phyloP scores from a whole-genome alignment of 2,888 invertebrate species.

The Caenorhabditis sinica region DNA sequence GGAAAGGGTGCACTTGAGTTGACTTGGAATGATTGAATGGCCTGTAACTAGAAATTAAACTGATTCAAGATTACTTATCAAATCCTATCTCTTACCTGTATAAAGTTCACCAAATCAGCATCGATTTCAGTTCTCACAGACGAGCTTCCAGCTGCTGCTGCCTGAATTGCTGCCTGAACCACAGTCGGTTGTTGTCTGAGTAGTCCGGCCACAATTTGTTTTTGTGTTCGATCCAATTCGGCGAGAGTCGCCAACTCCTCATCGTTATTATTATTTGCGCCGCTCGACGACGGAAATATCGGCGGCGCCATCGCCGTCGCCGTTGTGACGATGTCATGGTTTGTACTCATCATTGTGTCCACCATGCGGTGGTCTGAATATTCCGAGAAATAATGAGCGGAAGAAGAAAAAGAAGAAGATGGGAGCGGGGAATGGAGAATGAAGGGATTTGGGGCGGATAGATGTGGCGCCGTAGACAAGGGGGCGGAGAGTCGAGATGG shows the following conservation, averaged over 20 bases:
- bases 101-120: slow-evolving; percentile 8
- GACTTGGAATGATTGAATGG: slow-evolving; percentile 19
- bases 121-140: background rate
- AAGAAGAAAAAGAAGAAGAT: background rate
- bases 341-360: slow-evolving; percentile 29
- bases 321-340: slow-evolving; percentile 19
- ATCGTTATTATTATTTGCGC: slow-evolving; percentile 23
- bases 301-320: slow-evolving; percentile 14
- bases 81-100: slow-evolving; percentile 12
- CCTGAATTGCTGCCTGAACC: slow-evolving; percentile 8
- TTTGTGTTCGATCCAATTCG: slow-evolving; percentile 13
- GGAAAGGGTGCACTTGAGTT: background rate
- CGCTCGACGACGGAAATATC: slow-evolving; percentile 4
- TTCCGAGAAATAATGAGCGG: background rate
- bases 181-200: slow-evolving; percentile 27
- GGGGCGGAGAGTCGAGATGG: background rate
- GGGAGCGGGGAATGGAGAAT: background rate
- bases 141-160: background rate
- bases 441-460: background rate
- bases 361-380: slow-evolving; percentile 22
- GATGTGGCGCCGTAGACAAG: background rate
- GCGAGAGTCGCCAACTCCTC: background rate
- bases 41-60: background rate
- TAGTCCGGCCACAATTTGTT: slow-evolving; percentile 35
- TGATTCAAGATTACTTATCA: background rate